Conservation (phyloP, 2,888 invertebrate genomes). For the Drosophila neotestacea region DNA sequence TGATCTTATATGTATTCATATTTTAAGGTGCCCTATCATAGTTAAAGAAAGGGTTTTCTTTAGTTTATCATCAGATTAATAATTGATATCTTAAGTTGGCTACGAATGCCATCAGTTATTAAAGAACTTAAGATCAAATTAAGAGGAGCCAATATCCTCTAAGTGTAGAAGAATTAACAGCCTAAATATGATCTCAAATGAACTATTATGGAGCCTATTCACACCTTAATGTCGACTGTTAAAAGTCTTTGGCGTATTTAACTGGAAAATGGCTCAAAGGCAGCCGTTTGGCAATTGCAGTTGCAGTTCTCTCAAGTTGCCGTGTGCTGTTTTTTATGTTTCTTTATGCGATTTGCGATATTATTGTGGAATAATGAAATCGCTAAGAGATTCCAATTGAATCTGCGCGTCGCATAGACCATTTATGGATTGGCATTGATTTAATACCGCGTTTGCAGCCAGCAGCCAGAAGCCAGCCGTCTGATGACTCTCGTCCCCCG, state of each 20-base stretch:
- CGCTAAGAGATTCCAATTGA: conserved; percentile 75
- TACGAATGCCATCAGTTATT: not conserved
- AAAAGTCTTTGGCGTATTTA: conserved; percentile 19
- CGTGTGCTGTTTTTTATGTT: conserved; percentile 16
- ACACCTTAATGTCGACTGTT: conserved; percentile 34
- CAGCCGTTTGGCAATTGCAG: conserved; percentile 1
- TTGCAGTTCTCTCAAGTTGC: conserved; percentile 5
- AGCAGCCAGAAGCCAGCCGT: conserved; percentile 6
- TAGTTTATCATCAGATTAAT: not conserved
- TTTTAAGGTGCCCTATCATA: too few species aligned
- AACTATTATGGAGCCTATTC: conserved; percentile 35
- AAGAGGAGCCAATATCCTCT: not conserved
- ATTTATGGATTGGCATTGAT: conserved; percentile 82
- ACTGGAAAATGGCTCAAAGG: conserved; percentile 37
- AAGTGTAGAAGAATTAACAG: not conserved
- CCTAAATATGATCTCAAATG: conserved; percentile 5
- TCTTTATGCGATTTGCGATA: conserved; percentile 60
- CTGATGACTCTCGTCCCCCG: conserved; percentile 74
- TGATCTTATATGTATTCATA: too few species aligned
- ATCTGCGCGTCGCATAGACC: conserved; percentile 67
- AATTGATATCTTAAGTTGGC: not conserved
- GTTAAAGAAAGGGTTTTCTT: too few species aligned
- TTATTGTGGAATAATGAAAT: conserved; percentile 77
- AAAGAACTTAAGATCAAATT: not conserved
- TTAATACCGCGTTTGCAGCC: conserved; percentile 69